Evolutionary conservation across 2,797 vertebrate genomes (phyloP).

Genomic region (Lithobates sylvaticus): DNA sequence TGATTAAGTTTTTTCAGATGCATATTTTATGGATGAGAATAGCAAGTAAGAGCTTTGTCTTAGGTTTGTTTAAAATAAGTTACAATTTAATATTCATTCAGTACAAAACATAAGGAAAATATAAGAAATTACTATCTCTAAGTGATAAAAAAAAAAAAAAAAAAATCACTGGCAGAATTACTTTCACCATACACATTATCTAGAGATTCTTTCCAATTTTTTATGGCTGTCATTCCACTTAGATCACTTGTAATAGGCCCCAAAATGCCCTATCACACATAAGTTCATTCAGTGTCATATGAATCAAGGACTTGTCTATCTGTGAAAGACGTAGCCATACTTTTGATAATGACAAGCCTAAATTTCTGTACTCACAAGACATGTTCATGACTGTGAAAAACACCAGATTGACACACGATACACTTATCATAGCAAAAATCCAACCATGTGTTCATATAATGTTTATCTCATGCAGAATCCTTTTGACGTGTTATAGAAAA

Average conservation of each 20-base stretch:
- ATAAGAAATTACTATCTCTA: background rate
- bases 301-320: conserved; percentile 40
- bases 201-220: conserved; percentile 24
- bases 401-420: conserved; percentile 32
- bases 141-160: conserved; percentile 26
- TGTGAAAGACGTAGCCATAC: conserved; percentile 40
- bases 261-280: conserved; percentile 53
- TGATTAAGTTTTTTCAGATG: background rate
- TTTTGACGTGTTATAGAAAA: conserved; percentile 12
- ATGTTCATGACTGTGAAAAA: conserved; percentile 57
- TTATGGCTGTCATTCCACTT: conserved; percentile 49
- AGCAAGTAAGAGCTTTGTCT: background rate
- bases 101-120: background rate
- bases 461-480: conserved; percentile 16
- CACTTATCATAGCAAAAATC: conserved; percentile 18
- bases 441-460: conserved; percentile 39
- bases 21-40: background rate
- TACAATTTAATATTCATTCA: conserved; percentile 17
- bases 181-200: conserved; percentile 25
- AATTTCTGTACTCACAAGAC: conserved; percentile 50
- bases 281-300: conserved; percentile 56
- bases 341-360: conserved; percentile 60
- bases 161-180: conserved; percentile 48
- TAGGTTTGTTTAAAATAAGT: background rate
- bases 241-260: conserved; percentile 54